Evolutionary conservation across 2,113 vertebrate species (phyloP), one percentile per base, ranked within the genome.

Genomic region (Coregonus clupeaformis): DNA sequence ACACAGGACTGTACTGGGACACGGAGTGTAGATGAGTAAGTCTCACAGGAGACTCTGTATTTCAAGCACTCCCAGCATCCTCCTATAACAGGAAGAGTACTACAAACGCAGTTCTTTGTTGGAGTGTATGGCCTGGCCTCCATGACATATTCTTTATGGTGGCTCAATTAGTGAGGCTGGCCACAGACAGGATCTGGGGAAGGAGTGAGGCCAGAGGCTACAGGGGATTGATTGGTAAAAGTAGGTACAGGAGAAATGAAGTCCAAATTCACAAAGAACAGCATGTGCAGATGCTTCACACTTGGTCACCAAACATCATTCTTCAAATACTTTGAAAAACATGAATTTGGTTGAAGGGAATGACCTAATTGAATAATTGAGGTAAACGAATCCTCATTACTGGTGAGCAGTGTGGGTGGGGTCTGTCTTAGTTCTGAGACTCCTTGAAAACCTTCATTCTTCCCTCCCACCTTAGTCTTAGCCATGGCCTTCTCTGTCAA

Each of bases 1-100:
- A n/a, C n/a, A n/a, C n/a, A n/a, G n/a, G n/a, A n/a, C n/a, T 67
- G 47, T 13, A 45, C 29, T 49, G 9, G 72, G 65, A 74, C 16
- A 36, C 68, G 36, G 70, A 57, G 57, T 22, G n/a, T 60, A n/a
- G 18, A 60, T 22, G 57, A 52, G 49, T n/a, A 60, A n/a, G 6
- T 60, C 57, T 60, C 6, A 22, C 9, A 42, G 36, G 9, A 42
- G 36, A 42, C 36, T 2, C 36, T 42, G 36, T 11, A 42, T 67
- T 16, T 20, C 30, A 36, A 16, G 9, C 6, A 16, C 20, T 45
- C 36, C 27, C 32, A n/a, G 36, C 32, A 14, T n/a, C 32, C 67
- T 9, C 6, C 6, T 22, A 0, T 45, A 24, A 7, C 9, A 22
- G 7, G 67, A 30, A 32, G 22, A 22, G 16, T 11, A n/a, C 57